Evolutionary conservation across 2,113 vertebrate species (phyloP), one percentile per base, ranked within the genome.

Genomic region (Eolophus roseicapilla): DNA sequence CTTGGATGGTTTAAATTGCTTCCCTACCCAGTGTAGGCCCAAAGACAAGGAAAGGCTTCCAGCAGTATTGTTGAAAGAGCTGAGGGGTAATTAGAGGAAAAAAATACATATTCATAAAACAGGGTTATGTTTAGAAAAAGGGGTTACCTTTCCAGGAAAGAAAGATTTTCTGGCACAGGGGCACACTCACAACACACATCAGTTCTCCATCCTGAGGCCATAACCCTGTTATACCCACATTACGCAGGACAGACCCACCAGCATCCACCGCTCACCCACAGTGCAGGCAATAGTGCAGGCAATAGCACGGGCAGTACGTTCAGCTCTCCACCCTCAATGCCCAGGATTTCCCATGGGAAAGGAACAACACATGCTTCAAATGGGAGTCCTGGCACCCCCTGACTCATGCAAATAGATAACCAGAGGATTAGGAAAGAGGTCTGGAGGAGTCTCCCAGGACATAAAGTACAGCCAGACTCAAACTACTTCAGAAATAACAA

Each of bases 1-100:
- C 79, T 79, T 75, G 83, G 80, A 62, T 84, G 44, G 64, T 93
- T 97, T 86, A 86, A 88, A 95, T 82, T 78, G 37, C 65, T 75
- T 84, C 31, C 70, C 62, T 94, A 59, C 62, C 67, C 93, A 86
- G 43, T 27, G 49, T 17, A 68, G 69, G 57, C 92, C 88, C 86
- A 95, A 93, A 95, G 57, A 62, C 57, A 93, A 85, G 80, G 64
- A 65, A 89, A 86, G 80, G 64, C 43, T 88, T 93, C 83, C 64
- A 93, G 55, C 24, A 83, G 39, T 47, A 74, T 17, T 83, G 46
- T 7, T 88, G 71, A 84, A 81, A 92, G 52, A 82, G 52, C 43
- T 43, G 25, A 96, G 39, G 55, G 46, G 43, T 86, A 92, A 90
- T 57, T 37, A 49, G 31, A 55, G 35, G 13, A 27, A 39, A 4